Percentiles rank a stretch among this genome's conserved stretches.
Conservation (phyloP, 2,113 vertebrate genomes). For the Gavialis gangeticus region DNA sequence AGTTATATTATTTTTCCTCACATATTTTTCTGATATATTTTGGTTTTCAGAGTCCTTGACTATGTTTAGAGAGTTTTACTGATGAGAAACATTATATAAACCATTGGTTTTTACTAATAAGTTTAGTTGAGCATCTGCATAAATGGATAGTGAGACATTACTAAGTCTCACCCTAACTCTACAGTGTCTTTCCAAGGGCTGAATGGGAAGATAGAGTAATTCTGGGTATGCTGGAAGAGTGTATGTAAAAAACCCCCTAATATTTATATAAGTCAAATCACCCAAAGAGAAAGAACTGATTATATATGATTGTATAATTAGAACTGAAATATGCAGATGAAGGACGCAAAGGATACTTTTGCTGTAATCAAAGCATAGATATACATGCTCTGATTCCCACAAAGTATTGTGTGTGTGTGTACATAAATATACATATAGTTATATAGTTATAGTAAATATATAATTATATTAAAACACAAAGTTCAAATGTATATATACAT, state of each 20-base stretch:
- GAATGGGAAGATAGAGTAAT: constrained; percentile 5
- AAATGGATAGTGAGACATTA: neutral
- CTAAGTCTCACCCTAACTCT: constrained; percentile 9
- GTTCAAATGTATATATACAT: no score
- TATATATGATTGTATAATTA: neutral
- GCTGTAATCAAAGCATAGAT: neutral
- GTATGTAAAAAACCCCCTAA: neutral
- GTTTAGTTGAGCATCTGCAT: neutral
- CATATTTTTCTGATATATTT: no score
- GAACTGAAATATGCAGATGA: neutral
- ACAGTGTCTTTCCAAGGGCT: neutral
- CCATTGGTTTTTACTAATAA: neutral
- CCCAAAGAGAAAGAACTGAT: neutral
- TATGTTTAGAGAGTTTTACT: neutral
- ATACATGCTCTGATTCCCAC: neutral
- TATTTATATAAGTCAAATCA: constrained; percentile 21
- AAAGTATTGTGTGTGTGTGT: neutral
- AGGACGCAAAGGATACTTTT: neutral
- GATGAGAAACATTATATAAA: neutral
- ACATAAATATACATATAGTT: neutral
- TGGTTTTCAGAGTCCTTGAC: no score
- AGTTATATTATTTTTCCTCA: no score
- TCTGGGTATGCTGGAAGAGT: neutral
- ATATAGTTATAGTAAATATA: no score
- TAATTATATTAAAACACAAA: no score